Base-by-base conservation (phyloP, 2,888 invertebrate species). In the Callinectes sapidus region DNA sequence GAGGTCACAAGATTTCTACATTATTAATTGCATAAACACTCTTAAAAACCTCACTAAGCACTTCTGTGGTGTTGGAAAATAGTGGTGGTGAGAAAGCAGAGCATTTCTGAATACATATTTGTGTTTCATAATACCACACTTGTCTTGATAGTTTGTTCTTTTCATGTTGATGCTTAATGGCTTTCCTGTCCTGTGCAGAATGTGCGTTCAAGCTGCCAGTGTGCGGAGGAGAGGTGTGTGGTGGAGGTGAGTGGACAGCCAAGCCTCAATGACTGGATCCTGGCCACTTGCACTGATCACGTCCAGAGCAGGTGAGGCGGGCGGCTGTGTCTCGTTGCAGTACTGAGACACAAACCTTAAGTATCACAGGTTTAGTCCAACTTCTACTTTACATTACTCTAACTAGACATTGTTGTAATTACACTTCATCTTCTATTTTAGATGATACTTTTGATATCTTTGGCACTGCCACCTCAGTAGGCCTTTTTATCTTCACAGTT, bases 201-300 rank as follows among this genome's bases (percentile, higher is more conserved):
- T 18, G 48, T 42, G 87, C 13, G 39, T n/a, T 91, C 91, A n/a
- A 14, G 42, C 6, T 91, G 91, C 14, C 39, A 81, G 87, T 91
- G 91, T 28, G 16, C 23, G 18, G 87, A 32, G n/a, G 91, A 54
- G 42, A 42, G 66, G 28, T 94, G 94, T 61, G 87, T 55, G 10
- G 88, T 94, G 42, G 92, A 94, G n/a, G 89, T 87, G 32, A 54
- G 90, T 0, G 18, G 35, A 2, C 91, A 91, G 18, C 66, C 91
- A 1, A 91, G 90, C 81, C 88, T 94, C 89, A 88, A 61, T 32
- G 91, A 95, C 6, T 96, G 95, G 93, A 94, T 96, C 5, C 93
- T 95, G 0, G 94, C 95, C 28, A 95, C 95, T 66, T 95, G 95
- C 87, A 89, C 95, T n/a, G 94, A 95, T 2, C 95, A 95, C 92